Conservation (phyloP, 2,888 invertebrate genomes). For the Macrophya annulata region DNA sequence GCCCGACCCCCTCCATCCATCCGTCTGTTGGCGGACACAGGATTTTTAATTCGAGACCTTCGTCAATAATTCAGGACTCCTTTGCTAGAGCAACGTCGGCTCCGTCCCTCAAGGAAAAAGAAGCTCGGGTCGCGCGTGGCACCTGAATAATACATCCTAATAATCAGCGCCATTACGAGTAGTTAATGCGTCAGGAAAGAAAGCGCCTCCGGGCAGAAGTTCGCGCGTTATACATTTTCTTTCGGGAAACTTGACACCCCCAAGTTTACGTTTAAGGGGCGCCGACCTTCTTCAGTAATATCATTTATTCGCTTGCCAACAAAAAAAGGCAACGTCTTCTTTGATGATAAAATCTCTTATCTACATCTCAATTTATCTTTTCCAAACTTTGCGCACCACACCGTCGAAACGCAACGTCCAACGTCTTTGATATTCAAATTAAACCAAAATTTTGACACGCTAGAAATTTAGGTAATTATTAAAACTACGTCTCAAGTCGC, state of each 20-base stretch:
- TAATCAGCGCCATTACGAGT: constrained; percentile 73
- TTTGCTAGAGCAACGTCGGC: constrained; percentile 58
- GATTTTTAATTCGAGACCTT: constrained; percentile 75
- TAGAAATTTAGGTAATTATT: background rate
- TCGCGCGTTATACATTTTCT: constrained; percentile 36
- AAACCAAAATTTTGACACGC: background rate
- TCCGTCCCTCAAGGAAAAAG: constrained; percentile 58
- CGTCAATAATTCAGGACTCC: constrained; percentile 76
- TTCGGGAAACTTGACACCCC: constrained; percentile 37
- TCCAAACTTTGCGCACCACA: too few relatives aligned
- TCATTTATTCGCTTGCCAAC: constrained; percentile 46
- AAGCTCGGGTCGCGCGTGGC: constrained; percentile 63
- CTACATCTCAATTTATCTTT: constrained; percentile 3
- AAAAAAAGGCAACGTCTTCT: constrained; percentile 41
- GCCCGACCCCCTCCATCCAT: constrained; percentile 64
- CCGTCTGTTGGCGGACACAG: constrained; percentile 63
- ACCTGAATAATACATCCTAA: constrained; percentile 76
- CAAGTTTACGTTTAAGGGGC: constrained; percentile 62
- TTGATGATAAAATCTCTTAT: background rate
- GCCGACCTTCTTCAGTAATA: constrained; percentile 27
- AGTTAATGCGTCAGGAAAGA: constrained; percentile 57
- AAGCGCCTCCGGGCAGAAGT: constrained; percentile 33
- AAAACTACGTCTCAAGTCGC: background rate
- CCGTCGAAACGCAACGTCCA: background rate
- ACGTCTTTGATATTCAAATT: background rate